phyloP scores from a whole-genome alignment of 2,797 vertebrate genomes.

The Rhinichthys osculus region DNA sequence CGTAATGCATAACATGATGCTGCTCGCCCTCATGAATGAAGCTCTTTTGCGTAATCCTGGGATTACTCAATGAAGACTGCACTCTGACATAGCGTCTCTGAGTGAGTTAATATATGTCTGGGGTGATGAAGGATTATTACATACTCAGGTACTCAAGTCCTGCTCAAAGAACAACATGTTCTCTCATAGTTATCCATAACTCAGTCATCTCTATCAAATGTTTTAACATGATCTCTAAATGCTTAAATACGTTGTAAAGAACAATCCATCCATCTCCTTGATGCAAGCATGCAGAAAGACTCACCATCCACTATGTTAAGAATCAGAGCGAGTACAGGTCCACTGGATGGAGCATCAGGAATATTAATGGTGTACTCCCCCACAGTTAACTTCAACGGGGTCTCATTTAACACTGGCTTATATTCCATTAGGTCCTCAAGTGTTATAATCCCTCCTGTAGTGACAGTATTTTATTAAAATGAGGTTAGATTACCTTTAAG shows the following conservation, averaged over 20 bases:
- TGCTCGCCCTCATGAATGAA: not conserved
- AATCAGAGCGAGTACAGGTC: constrained; percentile 91
- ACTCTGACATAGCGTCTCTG: not conserved
- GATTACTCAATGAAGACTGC: not conserved
- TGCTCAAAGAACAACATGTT: not conserved
- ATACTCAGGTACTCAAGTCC: not conserved
- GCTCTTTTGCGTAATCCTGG: not conserved
- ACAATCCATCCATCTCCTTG: not conserved
- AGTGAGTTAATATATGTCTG: not conserved
- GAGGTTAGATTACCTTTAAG: not conserved
- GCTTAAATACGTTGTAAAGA: not conserved
- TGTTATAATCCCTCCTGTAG: constrained; percentile 90
- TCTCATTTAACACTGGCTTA: constrained; percentile 81
- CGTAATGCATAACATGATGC: not conserved
- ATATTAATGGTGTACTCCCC: constrained; percentile 86
- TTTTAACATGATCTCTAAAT: not conserved
- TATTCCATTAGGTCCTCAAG: constrained; percentile 87
- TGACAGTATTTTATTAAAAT: constrained; percentile 4
- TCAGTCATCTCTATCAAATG: not conserved
- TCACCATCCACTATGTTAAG: constrained; percentile 95
- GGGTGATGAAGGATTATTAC: constrained; percentile 3
- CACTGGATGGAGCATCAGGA: constrained; percentile 90
- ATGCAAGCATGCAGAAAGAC: constrained; percentile 43
- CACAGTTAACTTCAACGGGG: constrained; percentile 80
- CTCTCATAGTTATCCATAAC: not conserved